Evolutionary conservation across 2,113 vertebrate species (phyloP), one percentile per base, ranked within the genome.

Genomic region (Camelus bactrianus): DNA sequence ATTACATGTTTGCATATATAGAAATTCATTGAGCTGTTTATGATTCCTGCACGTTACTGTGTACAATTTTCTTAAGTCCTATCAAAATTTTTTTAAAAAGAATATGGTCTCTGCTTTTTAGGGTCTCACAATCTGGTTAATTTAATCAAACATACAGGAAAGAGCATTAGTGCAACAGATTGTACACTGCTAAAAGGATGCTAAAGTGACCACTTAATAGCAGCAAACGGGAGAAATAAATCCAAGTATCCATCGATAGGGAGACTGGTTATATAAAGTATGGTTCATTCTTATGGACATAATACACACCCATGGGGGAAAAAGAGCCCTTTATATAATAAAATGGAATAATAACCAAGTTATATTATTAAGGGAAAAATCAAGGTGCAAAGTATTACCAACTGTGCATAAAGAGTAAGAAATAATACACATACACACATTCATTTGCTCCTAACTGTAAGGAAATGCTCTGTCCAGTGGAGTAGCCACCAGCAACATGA

Each of bases 161-260:
- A 60, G 50, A 32, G 10, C 56, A 56, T 60, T 73, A 91, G 32
- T 46, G 82, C 13, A 91, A 19, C 8, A 84, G 15, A 84, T 8
- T 58, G 12, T 56, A 88, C 85, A 67, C 46, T 87, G 64, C 58
- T 50, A 80, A n/a, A 96, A 87, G 26, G 14, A 87, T 92, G 52
- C 13, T 75, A 48, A 76, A 89, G 67, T 91, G 38, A 85, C 14
- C 60, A 72, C 14, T 87, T 91, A 60, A 17, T 48, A 65, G 73
- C 9, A 90, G 50, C 72, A 77, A 93, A 35, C 32, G 42, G 6
- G 30, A 16, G 19, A 42, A 80, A 48, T 28, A 79, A 90, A 84
- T 48, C n/a, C 26, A 87, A 70, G 56, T 8, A 79, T 64, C 46
- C 11, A 60, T 76, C 30, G 89, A 64, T 5, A 90, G 52, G 22